Evolutionary conservation across 2,888 invertebrate genomes (phyloP), one percentile per base, ranked within the genome.

Genomic region (Drosophila subquinaria): DNA sequence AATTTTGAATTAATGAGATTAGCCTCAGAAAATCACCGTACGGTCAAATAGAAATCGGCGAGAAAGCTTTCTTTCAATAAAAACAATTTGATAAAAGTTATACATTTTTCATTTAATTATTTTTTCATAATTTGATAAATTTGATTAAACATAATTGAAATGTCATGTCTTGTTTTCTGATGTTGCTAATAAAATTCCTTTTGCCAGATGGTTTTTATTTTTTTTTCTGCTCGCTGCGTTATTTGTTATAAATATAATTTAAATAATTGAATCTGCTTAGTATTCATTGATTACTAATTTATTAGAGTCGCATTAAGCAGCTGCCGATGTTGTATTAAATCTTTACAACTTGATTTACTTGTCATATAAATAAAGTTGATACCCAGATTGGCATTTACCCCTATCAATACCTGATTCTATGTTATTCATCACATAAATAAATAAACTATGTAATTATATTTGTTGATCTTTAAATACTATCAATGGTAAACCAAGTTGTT

Each of bases 281-380:
- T 67, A 89, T 85, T 82, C 74, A 82, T 82, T 73, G 75, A 72
- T 72, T 65, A 63, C 67, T 82, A 67, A 75, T 82, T 76, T 88
- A 88, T 75, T 63, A 51, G 35, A 33, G 35, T 64, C 36, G 36
- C 70, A 78, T 69, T 60, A 63, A 65, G 59, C 66, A 56, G 53
- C 56, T 60, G 55, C 53, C 23, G 62, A 15, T 20, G 42, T 36
- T 69, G 35, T 45, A 40, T 69, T 59, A 65, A 51, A 56, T 62
- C 20, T 65, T 53, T 53, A 69, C 52, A 51, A 36, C 27, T 57
- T 66, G 47, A 48, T 59, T 61, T 63, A 60, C 45, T 36, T 57
- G 45, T 43, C 30, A 55, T 45, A 65, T 48, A 72, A 52, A 57
- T 50, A 30, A n/a, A 38, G 23, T 48, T 52, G 42, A 38, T 36